Percentiles rank a stretch among this genome's conserved stretches.
Conservation (phyloP, 2,888 invertebrate species). For the Abscondita cerata region DNA sequence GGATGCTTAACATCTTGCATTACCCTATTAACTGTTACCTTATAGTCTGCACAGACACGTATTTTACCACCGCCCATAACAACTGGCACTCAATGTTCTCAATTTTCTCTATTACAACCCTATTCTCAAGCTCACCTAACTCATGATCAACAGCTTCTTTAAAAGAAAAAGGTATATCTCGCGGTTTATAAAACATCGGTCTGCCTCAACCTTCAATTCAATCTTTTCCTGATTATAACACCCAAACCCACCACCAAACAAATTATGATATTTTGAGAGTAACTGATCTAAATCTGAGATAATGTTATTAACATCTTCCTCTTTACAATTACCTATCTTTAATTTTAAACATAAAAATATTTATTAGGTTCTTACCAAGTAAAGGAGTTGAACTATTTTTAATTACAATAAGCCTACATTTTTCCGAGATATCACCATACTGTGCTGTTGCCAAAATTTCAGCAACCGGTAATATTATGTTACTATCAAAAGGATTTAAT, state of each 20-base stretch:
- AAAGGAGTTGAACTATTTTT: not conserved
- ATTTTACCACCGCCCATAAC: no score
- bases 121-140: conserved; percentile 23
- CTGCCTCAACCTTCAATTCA: not conserved
- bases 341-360: not conserved
- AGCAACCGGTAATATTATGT: not conserved
- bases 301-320: not conserved
- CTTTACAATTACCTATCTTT: no score
- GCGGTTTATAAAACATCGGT: conserved; percentile 9
- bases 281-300: not conserved
- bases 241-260: not conserved
- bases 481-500: not conserved
- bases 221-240: not conserved
- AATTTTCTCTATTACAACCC: conserved; percentile 31
- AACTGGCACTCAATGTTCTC: conserved; percentile 22
- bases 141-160: conserved; percentile 31
- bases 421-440: not conserved
- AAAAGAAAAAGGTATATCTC: conserved; percentile 24
- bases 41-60: conserved; percentile 40
- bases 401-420: not conserved
- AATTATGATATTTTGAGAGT: not conserved
- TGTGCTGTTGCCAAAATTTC: not conserved
- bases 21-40: conserved; percentile 41
- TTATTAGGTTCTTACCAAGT: not conserved
- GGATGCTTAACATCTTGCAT: conserved; percentile 43